phyloP scores from a whole-genome alignment of 1,140 invertebrate species.

The Luehdorfia chinensis region DNA sequence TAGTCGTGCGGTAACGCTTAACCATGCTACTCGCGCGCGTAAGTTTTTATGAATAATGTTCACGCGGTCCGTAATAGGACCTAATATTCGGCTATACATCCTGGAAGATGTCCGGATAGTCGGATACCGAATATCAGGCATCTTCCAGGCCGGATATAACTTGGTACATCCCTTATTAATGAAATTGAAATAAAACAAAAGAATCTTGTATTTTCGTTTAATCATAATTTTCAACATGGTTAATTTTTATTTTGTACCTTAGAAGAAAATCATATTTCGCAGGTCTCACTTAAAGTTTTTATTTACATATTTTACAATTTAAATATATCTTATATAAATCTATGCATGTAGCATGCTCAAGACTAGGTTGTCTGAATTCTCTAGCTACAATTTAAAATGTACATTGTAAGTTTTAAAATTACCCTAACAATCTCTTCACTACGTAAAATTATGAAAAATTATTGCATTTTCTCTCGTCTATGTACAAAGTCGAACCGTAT shows the following conservation, averaged over 20 bases:
- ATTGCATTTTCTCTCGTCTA: conserved; percentile 56
- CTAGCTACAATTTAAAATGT: conserved; percentile 65
- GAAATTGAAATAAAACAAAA: conserved; percentile 26
- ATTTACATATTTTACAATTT: conserved; percentile 75
- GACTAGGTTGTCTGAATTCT: conserved; percentile 25
- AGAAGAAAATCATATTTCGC: conserved; percentile 76
- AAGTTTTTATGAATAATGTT: no score
- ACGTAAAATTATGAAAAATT: conserved; percentile 66
- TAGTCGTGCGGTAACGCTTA: no score
- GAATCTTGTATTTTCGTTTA: conserved; percentile 64
- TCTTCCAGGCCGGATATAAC: no score
- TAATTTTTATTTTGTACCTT: conserved; percentile 76
- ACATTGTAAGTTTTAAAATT: conserved; percentile 62
- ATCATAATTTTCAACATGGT: conserved; percentile 76
- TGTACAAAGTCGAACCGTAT: conserved; percentile 55
- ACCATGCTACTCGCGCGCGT: no score
- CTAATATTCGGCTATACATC: no score
- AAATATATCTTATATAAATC: conserved; percentile 60
- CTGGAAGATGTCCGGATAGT: no score
- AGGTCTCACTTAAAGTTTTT: conserved; percentile 65
- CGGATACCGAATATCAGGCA: no score
- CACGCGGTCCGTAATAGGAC: no score
- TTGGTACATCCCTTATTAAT: no score
- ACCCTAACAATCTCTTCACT: conserved; percentile 54
- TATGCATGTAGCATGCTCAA: conserved; percentile 47